A percentile compares a stretch with the other conserved stretches of the same genome.
Conservation (phyloP, 2,888 invertebrate species). For the Pristionchus entomophagus region DNA sequence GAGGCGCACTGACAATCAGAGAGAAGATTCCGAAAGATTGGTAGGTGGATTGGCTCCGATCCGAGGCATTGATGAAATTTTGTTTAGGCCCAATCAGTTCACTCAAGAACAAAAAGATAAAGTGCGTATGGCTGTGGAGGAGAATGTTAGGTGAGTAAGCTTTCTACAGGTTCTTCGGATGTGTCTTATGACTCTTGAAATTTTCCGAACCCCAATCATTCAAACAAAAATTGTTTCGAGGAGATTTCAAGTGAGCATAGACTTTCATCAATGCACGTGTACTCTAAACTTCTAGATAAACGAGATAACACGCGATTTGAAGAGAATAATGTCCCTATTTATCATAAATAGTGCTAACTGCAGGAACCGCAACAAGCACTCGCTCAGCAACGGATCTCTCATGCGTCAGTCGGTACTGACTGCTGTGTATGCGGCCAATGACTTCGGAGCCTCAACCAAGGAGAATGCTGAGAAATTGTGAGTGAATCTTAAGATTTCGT, state of each 20-base stretch:
- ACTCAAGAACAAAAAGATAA: neutral
- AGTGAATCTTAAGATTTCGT: too few relatives aligned
- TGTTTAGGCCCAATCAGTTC: neutral
- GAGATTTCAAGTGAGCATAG: too few relatives aligned
- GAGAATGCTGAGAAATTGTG: neutral
- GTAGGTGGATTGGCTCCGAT: neutral
- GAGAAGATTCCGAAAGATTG: neutral
- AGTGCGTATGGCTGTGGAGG: neutral
- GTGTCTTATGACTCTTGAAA: too few relatives aligned
- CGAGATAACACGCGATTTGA: too few relatives aligned
- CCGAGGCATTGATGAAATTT: neutral
- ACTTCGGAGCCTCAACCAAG: neutral
- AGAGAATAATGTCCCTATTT: too few relatives aligned
- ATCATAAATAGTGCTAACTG: too few relatives aligned
- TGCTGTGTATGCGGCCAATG: neutral
- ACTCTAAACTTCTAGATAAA: too few relatives aligned
- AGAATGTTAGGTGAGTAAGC: conserved; percentile 28
- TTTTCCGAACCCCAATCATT: too few relatives aligned
- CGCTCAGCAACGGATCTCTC: conserved; percentile 44
- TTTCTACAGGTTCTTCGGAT: too few relatives aligned
- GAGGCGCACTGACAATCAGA: neutral
- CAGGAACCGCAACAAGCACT: too few relatives aligned
- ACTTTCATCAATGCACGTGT: too few relatives aligned
- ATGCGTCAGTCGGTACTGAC: conserved; percentile 45
- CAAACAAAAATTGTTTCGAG: too few relatives aligned